phyloP scores from a whole-genome alignment of 2,888 invertebrate species.

The Sicus ferrugineus region DNA sequence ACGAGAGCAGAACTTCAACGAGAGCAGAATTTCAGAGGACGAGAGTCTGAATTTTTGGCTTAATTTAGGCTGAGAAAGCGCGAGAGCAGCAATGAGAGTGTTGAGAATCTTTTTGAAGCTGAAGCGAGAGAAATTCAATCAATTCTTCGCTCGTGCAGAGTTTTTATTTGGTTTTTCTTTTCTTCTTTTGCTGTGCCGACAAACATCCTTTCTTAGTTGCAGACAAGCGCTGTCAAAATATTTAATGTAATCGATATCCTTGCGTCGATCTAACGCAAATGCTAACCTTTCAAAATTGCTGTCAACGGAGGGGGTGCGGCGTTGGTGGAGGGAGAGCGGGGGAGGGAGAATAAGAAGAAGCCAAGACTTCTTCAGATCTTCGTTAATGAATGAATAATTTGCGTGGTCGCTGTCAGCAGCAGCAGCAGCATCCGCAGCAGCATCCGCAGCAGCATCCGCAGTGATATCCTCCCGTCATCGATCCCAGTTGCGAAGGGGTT shows the following conservation, averaged over 20 bases:
- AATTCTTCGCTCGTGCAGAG: no score
- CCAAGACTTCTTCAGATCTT: background rate
- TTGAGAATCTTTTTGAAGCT: no score
- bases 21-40: no score
- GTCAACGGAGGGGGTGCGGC: background rate
- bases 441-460: no score
- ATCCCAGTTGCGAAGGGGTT: constrained; percentile 21
- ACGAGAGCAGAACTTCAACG: no score
- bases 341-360: constrained; percentile 3
- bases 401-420: background rate
- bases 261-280: constrained; percentile 32
- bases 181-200: background rate
- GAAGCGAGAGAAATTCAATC: no score
- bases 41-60: no score
- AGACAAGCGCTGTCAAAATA: constrained; percentile 48
- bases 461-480: background rate
- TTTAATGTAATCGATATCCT: constrained; percentile 47
- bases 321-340: background rate
- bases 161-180: no score
- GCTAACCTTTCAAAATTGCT: constrained; percentile 10
- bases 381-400: constrained; percentile 28
- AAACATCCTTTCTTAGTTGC: constrained; percentile 10
- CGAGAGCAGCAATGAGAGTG: no score
- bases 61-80: no score
- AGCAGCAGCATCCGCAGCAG: no score